phyloP scores from a whole-genome alignment of 2,113 vertebrate species.

The Forbesichthys papilliferus region DNA sequence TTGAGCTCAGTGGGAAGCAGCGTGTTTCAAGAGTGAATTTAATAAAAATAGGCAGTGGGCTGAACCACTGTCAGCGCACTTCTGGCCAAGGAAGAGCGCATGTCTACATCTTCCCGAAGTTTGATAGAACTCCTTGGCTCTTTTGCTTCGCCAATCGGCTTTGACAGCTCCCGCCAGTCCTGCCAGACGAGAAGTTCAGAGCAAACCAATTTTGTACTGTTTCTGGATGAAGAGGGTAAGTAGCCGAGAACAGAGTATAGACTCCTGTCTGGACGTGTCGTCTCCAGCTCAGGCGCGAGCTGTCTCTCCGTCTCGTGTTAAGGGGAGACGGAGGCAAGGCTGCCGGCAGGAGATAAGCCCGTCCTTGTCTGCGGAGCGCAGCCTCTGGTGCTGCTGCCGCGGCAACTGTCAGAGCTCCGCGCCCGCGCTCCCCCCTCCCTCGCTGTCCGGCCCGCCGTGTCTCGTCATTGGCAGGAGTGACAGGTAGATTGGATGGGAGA shows the following conservation, averaged over 20 bases:
- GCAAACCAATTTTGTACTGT: constrained; percentile 41
- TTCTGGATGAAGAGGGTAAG: constrained; percentile 24
- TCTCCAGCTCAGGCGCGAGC: constrained; percentile 37
- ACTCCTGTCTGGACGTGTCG: constrained; percentile 53
- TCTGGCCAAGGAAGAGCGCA: background rate
- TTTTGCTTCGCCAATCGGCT: constrained; percentile 25
- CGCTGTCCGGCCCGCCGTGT: constrained; percentile 60
- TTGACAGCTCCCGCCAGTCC: constrained; percentile 27
- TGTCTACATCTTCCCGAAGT: constrained; percentile 28
- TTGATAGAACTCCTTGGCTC: constrained; percentile 17
- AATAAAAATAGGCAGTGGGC: background rate
- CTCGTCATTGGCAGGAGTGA: constrained; percentile 67
- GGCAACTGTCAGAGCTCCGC: constrained; percentile 64
- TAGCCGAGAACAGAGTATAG: constrained; percentile 47
- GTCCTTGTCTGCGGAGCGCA: constrained; percentile 60
- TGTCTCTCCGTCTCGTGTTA: constrained; percentile 37
- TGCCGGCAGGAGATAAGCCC: constrained; percentile 72
- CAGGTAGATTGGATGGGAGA: constrained; percentile 67
- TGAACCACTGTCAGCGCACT: background rate
- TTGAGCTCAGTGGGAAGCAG: no score
- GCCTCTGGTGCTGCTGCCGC: constrained; percentile 13
- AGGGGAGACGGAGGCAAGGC: constrained; percentile 70
- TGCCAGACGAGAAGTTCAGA: constrained; percentile 42
- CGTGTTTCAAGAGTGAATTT: no score
- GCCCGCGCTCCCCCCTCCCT: constrained; percentile 3